Conservation (phyloP, 1,140 invertebrate genomes). For the Varroa destructor region DNA sequence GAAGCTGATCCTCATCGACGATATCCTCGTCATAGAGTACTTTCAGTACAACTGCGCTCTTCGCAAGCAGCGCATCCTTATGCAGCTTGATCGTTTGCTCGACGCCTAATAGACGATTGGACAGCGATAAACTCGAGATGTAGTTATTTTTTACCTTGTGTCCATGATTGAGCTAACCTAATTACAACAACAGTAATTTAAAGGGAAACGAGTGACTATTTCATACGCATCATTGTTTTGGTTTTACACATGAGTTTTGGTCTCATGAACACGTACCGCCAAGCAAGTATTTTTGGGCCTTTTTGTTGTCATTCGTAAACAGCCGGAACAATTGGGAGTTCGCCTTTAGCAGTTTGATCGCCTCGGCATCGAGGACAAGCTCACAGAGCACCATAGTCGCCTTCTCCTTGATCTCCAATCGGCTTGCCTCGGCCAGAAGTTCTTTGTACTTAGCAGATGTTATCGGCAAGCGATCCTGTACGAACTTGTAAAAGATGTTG, state of each 20-base stretch:
- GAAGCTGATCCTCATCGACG: constrained; percentile 75
- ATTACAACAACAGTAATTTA: too few relatives aligned
- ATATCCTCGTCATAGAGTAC: constrained; percentile 88
- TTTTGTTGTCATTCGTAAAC: constrained; percentile 73
- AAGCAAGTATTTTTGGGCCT: constrained; percentile 86
- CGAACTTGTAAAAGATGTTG: constrained; percentile 79
- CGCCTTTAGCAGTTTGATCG: constrained; percentile 55
- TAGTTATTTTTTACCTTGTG: too few relatives aligned
- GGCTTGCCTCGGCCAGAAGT: constrained; percentile 79
- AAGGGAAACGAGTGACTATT: too few relatives aligned
- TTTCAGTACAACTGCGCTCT: constrained; percentile 79
- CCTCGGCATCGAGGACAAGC: constrained; percentile 70
- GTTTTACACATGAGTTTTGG: background rate
- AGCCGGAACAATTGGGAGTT: constrained; percentile 51
- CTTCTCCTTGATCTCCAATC: constrained; percentile 86
- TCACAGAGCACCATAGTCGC: constrained; percentile 82
- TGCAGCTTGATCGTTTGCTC: constrained; percentile 80
- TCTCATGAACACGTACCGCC: constrained; percentile 45
- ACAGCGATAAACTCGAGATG: background rate
- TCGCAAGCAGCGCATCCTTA: constrained; percentile 61
- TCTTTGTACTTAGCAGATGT: constrained; percentile 53
- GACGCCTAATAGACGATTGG: constrained; percentile 45
- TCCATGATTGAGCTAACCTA: too few relatives aligned
- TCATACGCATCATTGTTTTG: too few relatives aligned
- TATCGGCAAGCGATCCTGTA: constrained; percentile 51